Conservation (phyloP, 2,113 vertebrate species). For the Alligator sinensis region DNA sequence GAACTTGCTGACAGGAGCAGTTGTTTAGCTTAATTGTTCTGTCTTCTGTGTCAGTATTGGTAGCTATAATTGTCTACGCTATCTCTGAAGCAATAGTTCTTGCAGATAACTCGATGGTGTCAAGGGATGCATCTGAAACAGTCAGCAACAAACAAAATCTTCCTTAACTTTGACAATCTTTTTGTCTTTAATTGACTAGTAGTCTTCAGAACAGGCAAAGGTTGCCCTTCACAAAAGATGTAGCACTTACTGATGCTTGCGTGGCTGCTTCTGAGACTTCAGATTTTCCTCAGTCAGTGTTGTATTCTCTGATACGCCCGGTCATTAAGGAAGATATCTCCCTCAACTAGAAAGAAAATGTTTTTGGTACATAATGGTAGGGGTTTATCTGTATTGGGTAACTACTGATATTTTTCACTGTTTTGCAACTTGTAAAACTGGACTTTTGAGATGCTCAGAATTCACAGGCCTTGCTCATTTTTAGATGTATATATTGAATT, state of each 20-base stretch:
- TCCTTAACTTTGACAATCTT: not conserved
- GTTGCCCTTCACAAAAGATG: not conserved
- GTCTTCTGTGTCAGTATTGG: not conserved
- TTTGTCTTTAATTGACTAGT: slow-evolving; percentile 1
- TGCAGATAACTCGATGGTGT: not conserved
- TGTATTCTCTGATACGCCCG: not conserved
- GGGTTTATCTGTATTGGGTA: not conserved
- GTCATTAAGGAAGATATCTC: slow-evolving; percentile 1
- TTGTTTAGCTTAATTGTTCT: not conserved
- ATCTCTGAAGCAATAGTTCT: not conserved
- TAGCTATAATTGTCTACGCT: not conserved
- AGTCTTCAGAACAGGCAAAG: not conserved
- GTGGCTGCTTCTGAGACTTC: not conserved
- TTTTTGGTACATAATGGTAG: not conserved
- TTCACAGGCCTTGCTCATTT: not conserved
- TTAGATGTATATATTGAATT: not conserved
- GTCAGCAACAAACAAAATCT: not conserved
- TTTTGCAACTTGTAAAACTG: not conserved
- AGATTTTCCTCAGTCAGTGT: not conserved
- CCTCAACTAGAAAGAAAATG: not conserved
- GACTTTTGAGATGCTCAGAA: not conserved
- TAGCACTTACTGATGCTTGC: not conserved
- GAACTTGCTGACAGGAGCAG: not conserved
- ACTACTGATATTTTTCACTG: not conserved
- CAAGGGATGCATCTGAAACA: not conserved